Base-by-base conservation (phyloP, 1,140 invertebrate genomes). In the Ladona fulva region DNA sequence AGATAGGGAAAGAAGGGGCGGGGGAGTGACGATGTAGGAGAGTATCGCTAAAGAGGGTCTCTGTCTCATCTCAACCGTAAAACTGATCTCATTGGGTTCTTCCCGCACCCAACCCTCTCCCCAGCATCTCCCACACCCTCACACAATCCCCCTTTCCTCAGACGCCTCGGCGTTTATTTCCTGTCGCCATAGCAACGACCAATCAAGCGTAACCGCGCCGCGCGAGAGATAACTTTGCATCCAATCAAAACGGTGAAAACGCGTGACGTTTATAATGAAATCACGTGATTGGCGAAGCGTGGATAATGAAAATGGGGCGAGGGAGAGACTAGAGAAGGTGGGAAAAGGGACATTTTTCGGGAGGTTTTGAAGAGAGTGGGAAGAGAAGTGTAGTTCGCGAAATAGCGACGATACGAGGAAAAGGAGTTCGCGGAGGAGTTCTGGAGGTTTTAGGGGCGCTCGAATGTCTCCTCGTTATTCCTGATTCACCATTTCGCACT, bases 221-320 rank as follows among this genome's bases (percentile, higher is more conserved):
- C 76, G 79, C 75, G 74, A 79, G 73, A 79, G 79, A 79, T 79
- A 79, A 79, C 77, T 79, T 79, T 79, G 77, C 79, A 79, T 78
- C 79, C 79, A 79, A 79, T 79, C 79, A 79, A 66, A 25, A 73
- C 42, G 77, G 74, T 78, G 79, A 78, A 79, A 79, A 80, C 80
- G 80, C 77, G 80, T 80, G 80, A 79, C 79, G 78, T 79, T 80
- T 79, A 79, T 79, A 80, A 80, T 80, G 75, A 80, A 77, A 80
- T 80, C 80, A 79, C 76, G 66, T 76, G 80, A 80, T 79, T 80
- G 78, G 80, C 78, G 78, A 76, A 79, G 80, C 80, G 76, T 79
- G 78, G 77, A 42, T 80, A 80, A 80, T 80, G 80, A 80, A 78
- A 79, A 78, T 75, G 74, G 52, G 52, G n/a, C 12, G 52, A 5